Evolutionary conservation across 2,797 vertebrate species (phyloP).

Genomic region (Mareca penelope): DNA sequence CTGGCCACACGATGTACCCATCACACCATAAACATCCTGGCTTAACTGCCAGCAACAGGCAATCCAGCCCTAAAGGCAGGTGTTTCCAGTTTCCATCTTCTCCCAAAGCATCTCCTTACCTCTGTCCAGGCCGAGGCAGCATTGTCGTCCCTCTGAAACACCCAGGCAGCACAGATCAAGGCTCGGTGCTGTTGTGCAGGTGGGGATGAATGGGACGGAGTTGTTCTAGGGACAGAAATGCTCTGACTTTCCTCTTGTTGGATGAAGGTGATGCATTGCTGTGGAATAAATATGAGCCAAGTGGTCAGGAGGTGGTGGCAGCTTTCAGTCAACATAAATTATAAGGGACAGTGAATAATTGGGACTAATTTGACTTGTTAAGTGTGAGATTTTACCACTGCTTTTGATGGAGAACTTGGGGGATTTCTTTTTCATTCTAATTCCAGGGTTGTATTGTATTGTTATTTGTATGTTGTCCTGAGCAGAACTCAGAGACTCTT

Average conservation of each 20-base stretch:
- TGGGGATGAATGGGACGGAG: not conserved
- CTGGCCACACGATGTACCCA: slow-evolving; percentile 59
- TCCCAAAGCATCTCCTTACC: not conserved
- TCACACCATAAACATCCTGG: not conserved
- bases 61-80: not conserved
- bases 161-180: not conserved
- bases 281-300: not conserved
- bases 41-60: fast-evolving
- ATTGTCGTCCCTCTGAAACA: not conserved
- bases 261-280: not conserved
- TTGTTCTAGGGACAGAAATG: too few relatives aligned
- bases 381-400: not conserved
- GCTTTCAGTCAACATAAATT: not conserved
- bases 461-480: not conserved
- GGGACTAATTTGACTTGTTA: not conserved
- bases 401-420: not conserved
- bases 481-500: not conserved
- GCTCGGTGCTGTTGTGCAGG: not conserved
- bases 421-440: not conserved
- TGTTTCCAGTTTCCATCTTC: not conserved
- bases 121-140: not conserved
- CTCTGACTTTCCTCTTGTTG: not conserved
- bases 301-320: not conserved
- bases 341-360: not conserved
- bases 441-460: not conserved